Evolutionary conservation across 1,140 invertebrate genomes (phyloP), one percentile per base, ranked within the genome.

Genomic region (Agrilus planipennis): DNA sequence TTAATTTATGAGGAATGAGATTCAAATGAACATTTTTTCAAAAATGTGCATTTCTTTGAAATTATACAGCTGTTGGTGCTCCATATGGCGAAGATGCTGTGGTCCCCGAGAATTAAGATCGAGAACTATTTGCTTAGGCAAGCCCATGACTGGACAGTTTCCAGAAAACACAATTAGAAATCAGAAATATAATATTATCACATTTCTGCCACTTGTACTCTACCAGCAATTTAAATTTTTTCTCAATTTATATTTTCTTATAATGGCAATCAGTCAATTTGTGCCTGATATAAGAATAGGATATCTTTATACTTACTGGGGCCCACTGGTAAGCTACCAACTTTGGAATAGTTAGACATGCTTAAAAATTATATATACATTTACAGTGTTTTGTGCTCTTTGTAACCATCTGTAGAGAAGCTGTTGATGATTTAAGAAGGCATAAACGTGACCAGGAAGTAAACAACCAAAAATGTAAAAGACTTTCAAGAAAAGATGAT

Each of bases 181-280:
- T 75, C 94, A 95, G 69, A 99, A 99, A 76, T 99, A 98, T 67
- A 98, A 90, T 65, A 77, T 98, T 49, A 78, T 99, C 46, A 93
- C 93, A 57, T 99, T 99, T 72, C 75, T 99, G 57, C 95, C 95
- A 34, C 61, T 96, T 70, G 95, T 98, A 29, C 71, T 99, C 30
- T 99, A 85, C 71, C 89, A 99, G 67, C 96, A 99, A 65, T 99
- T 99, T 66, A 91, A 93, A 57, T 96, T 98, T 65, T 99, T 99
- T 64, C 72, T 99, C 31, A 99, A 99, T 69, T 63, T 99, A 7
- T 99, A 98, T 58, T 99, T 99, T 67, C 69, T 99, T 29, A 71
- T 98, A 27, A 99, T 99, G 94, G 94, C 96, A 2, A 75, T 84
- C 16, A 92, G 89, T 55, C 96, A 99, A 62, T 98, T 99, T 61